Percentiles rank a stretch among this genome's conserved stretches.
phyloP scores from a whole-genome alignment of 2,888 invertebrate genomes.

The Watsonalla cultraria region DNA sequence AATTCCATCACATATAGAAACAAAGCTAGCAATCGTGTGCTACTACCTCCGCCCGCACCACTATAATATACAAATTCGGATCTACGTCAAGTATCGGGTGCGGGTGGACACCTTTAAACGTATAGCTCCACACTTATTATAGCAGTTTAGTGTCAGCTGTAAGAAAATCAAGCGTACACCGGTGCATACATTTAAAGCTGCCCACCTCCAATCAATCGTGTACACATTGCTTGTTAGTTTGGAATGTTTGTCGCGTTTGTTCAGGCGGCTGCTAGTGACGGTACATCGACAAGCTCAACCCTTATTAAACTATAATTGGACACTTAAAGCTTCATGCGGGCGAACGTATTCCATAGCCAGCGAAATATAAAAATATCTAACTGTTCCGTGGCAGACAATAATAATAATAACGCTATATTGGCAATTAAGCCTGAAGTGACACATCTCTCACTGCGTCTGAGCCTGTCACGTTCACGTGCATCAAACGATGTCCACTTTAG shows the following conservation, averaged over 20 bases:
- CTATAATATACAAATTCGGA: slow-evolving; percentile 41
- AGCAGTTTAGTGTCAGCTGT: too few relatives aligned
- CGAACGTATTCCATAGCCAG: slow-evolving; percentile 13
- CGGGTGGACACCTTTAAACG: slow-evolving; percentile 16
- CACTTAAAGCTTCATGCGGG: slow-evolving; percentile 34
- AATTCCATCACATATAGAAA: slow-evolving; percentile 12
- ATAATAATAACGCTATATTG: too few relatives aligned
- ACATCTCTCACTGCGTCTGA: too few relatives aligned
- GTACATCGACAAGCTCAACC: slow-evolving; percentile 25
- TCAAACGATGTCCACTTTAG: too few relatives aligned
- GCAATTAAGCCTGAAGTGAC: too few relatives aligned
- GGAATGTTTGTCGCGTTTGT: slow-evolving; percentile 63
- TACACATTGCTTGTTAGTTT: slow-evolving; percentile 36
- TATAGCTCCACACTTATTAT: slow-evolving; percentile 6
- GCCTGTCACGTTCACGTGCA: too few relatives aligned
- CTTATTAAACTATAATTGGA: slow-evolving; percentile 31
- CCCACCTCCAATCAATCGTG: slow-evolving; percentile 17
- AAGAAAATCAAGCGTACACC: too few relatives aligned
- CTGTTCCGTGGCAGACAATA: slow-evolving; percentile 9
- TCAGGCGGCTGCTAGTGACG: slow-evolving; percentile 41
- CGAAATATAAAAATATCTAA: slow-evolving; percentile 21
- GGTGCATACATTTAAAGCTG: slow-evolving; percentile 12
- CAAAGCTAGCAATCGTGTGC: background rate
- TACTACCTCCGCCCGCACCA: background rate
- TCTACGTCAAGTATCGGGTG: slow-evolving; percentile 36